Percentiles rank a stretch among this genome's conserved stretches.
phyloP scores from a whole-genome alignment of 2,113 vertebrate species.

The Paradoxurus hermaphroditus region DNA sequence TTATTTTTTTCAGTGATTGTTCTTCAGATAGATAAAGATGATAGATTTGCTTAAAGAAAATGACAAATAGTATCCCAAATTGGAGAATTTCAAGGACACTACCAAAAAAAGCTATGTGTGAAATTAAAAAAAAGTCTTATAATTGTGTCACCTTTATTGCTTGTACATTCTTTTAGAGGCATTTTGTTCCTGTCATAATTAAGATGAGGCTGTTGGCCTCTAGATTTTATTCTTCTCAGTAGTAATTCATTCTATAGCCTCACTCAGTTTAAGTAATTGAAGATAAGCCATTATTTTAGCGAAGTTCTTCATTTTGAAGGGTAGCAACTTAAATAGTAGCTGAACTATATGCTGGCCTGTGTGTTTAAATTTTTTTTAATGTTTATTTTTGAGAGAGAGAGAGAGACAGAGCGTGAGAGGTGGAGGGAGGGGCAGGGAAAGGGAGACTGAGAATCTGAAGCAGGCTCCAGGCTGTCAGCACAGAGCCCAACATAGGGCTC shows the following conservation, averaged over 20 bases:
- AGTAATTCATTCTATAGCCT: conserved; percentile 34
- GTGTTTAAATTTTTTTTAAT: neutral
- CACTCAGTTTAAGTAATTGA: neutral
- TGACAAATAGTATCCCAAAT: neutral
- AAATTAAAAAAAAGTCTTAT: neutral
- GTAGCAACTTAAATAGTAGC: neutral
- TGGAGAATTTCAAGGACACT: neutral
- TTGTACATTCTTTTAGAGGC: conserved; percentile 1
- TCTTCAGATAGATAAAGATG: conserved; percentile 22
- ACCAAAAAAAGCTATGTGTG: neutral
- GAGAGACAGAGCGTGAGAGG: too few species aligned
- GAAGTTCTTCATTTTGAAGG: neutral
- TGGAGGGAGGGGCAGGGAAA: too few species aligned
- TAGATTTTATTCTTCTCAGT: neutral
- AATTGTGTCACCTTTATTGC: neutral
- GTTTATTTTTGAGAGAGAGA: too few species aligned
- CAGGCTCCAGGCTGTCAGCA: too few species aligned
- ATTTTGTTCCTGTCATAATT: neutral
- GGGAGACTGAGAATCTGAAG: too few species aligned
- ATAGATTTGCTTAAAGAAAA: conserved; percentile 48
- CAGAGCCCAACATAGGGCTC: too few species aligned
- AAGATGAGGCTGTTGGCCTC: neutral
- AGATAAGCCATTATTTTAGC: conserved; percentile 14
- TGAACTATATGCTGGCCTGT: neutral
- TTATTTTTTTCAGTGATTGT: conserved; percentile 37